Evolutionary conservation across 2,888 invertebrate species (phyloP).

Genomic region (Tanytarsus gracilentus): DNA sequence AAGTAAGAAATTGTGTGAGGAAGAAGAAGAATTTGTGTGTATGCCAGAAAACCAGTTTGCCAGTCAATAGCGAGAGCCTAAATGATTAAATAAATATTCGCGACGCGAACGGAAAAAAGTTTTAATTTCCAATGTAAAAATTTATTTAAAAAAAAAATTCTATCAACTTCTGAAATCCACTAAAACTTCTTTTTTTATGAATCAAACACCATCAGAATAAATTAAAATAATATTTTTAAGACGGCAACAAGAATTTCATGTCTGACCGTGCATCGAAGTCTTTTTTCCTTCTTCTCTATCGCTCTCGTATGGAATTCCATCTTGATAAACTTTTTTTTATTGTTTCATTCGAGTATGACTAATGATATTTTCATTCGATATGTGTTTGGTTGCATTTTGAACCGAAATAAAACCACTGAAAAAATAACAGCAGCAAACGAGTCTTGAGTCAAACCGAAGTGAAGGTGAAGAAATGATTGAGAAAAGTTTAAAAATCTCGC

Average conservation of each 20-base stretch:
- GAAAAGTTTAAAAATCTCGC: too few species aligned
- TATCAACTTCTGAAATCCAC: too few species aligned
- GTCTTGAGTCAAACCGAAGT: too few species aligned
- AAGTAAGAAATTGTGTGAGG: neutral
- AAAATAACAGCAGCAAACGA: too few species aligned
- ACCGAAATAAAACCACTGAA: too few species aligned
- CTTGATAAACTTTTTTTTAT: neutral
- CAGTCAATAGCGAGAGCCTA: conserved; percentile 16
- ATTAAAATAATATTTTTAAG: too few species aligned
- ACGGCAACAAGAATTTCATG: neutral
- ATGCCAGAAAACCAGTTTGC: conserved; percentile 17
- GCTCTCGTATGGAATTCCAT: conserved; percentile 1
- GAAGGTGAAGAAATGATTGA: too few species aligned
- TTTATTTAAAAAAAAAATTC: too few species aligned
- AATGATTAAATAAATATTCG: conserved; percentile 28
- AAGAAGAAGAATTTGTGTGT: neutral
- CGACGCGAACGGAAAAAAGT: conserved; percentile 16
- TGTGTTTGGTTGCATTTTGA: too few species aligned
- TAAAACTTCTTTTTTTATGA: too few species aligned
- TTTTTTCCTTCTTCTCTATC: conserved; percentile 2
- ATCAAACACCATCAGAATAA: too few species aligned
- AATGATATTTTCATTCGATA: conserved; percentile 19
- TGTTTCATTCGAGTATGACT: conserved; percentile 19
- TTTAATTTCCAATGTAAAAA: too few species aligned
- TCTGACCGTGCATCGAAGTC: conserved; percentile 25